These are phyloP conservation scores for Andricus curvator DNA, from an alignment of 2,888 invertebrate species.

Conservation along the genomic window DNA sequence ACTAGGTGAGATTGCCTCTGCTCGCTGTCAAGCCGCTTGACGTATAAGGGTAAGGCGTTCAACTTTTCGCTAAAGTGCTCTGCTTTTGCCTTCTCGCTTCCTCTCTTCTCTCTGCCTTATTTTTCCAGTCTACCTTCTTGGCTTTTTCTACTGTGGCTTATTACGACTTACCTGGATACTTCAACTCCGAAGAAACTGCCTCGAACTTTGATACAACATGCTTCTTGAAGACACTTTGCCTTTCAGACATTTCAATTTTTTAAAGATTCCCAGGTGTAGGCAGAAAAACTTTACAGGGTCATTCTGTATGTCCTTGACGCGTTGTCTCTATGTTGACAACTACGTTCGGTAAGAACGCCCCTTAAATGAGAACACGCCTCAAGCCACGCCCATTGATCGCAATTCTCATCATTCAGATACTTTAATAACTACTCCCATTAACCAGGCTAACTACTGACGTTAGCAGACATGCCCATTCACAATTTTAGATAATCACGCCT, in stretches of 20 bases:
- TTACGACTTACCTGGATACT: slow-evolving; percentile 26
- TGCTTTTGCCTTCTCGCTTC: slow-evolving; percentile 58
- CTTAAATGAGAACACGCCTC: too few species aligned
- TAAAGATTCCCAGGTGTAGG: too few species aligned
- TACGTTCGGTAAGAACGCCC: too few species aligned
- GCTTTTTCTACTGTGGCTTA: slow-evolving; percentile 35
- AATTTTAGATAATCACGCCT: too few species aligned
- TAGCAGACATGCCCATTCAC: too few species aligned
- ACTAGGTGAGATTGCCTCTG: slow-evolving; percentile 75
- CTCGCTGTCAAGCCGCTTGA: slow-evolving; percentile 72
- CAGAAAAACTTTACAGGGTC: too few species aligned
- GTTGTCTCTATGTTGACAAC: too few species aligned
- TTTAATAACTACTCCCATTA: too few species aligned
- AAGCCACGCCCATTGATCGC: too few species aligned
- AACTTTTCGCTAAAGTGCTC: slow-evolving; percentile 68
- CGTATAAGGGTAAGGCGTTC: slow-evolving; percentile 69
- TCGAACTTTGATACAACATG: slow-evolving; percentile 28
- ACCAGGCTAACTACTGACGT: too few species aligned
- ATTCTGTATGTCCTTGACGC: too few species aligned
- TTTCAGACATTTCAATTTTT: not conserved
- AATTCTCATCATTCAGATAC: too few species aligned
- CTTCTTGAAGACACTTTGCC: not conserved
- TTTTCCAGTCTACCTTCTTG: slow-evolving; percentile 10
- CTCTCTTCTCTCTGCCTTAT: slow-evolving; percentile 33
- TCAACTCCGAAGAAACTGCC: slow-evolving; percentile 20